phyloP scores from a whole-genome alignment of 1,140 invertebrate species.

The Zaprionus camerounensis region DNA sequence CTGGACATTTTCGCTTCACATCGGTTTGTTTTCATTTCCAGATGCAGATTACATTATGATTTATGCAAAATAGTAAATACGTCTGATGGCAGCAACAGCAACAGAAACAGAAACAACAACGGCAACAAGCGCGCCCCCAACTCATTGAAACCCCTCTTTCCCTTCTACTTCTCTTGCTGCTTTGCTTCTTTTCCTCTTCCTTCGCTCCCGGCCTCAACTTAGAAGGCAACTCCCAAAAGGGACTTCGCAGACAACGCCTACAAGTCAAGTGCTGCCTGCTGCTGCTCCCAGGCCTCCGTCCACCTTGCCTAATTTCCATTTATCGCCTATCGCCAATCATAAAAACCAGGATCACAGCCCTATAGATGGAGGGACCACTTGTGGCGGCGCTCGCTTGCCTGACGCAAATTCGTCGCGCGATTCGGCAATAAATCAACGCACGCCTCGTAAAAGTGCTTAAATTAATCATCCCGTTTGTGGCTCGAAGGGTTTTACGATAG shows the following conservation, averaged over 20 bases:
- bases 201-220: background rate
- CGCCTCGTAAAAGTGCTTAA: conserved; percentile 84
- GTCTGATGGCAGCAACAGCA: conserved; percentile 69
- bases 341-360: conserved; percentile 25
- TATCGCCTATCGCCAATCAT: conserved; percentile 49
- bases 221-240: conserved; percentile 10
- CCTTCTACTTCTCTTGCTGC: background rate
- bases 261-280: conserved; percentile 28
- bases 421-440: conserved; percentile 76
- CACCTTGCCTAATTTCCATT: conserved; percentile 50
- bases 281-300: conserved; percentile 23
- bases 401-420: conserved; percentile 67
- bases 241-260: conserved; percentile 27
- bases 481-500: conserved; percentile 72
- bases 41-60: conserved; percentile 84
- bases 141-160: conserved; percentile 8
- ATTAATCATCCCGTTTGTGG: conserved; percentile 82
- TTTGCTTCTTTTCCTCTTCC: background rate
- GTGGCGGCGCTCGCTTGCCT: conserved; percentile 36
- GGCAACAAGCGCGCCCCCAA: conserved; percentile 66
- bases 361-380: conserved; percentile 27
- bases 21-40: conserved; percentile 81
- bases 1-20: conserved; percentile 82
- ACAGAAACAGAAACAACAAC: background rate
- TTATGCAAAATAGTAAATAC: conserved; percentile 84